These are phyloP conservation scores for Latrodectus hesperus DNA, from an alignment of 2,888 invertebrate species.

Conservation along the genomic window DNA sequence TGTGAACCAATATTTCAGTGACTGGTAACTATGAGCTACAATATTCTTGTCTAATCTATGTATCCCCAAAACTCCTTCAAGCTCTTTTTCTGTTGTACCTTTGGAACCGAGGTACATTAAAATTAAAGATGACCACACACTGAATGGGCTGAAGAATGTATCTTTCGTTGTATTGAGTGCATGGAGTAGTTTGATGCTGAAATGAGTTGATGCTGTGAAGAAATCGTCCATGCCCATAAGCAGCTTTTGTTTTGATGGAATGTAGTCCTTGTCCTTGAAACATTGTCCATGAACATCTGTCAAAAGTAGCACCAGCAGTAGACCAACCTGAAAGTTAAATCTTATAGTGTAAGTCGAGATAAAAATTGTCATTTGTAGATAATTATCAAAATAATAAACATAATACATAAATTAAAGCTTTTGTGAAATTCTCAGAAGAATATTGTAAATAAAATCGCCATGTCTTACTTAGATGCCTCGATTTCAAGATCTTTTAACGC, in stretches of 20 bases:
- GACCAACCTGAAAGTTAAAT: constrained; percentile 13
- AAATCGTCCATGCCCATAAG: constrained; percentile 40
- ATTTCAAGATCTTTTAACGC: no score
- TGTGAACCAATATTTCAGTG: constrained; percentile 42
- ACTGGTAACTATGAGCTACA: constrained; percentile 44
- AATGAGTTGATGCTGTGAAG: constrained; percentile 45
- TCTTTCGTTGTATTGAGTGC: constrained; percentile 51
- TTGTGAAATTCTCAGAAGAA: no score
- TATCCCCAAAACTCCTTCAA: constrained; percentile 59
- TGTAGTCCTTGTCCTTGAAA: constrained; percentile 26
- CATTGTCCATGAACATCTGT: constrained; percentile 33
- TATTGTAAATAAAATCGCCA: no score
- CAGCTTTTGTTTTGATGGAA: constrained; percentile 29
- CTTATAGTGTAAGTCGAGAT: no score
- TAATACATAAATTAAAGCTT: no score
- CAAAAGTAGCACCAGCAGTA: constrained; percentile 15
- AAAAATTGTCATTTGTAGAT: no score
- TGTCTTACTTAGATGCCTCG: no score
- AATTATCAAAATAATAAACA: no score
- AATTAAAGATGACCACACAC: constrained; percentile 74
- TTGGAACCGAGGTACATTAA: constrained; percentile 75
- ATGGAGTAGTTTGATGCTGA: constrained; percentile 38
- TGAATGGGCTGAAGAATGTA: constrained; percentile 74
- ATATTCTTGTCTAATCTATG: constrained; percentile 51
- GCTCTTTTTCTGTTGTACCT: constrained; percentile 72